Percentiles rank a stretch among this genome's conserved stretches.
Evolutionary conservation across 64 coral and sea anemone species (phyloP).

Genomic region (Trachythela sp.): DNA sequence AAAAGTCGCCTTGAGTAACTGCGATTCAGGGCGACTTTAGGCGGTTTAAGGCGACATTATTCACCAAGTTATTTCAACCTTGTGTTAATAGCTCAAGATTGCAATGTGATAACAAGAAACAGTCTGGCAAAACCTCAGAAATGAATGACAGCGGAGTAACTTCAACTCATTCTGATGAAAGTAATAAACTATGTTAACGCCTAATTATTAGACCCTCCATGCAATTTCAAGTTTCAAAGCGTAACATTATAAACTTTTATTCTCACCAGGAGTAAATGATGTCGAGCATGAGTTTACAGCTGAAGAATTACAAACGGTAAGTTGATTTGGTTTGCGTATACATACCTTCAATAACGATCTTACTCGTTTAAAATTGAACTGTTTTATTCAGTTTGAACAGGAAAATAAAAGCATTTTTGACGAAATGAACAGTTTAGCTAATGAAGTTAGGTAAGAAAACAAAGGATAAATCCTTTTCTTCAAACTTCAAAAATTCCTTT

Average conservation of each 20-base stretch:
- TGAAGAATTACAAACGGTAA: constrained; percentile 89
- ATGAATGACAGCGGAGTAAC: not conserved
- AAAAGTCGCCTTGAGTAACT: not conserved
- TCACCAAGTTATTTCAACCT: no score
- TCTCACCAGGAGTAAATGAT: not conserved
- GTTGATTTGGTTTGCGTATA: not conserved
- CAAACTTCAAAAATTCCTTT: no score
- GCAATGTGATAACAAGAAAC: constrained; percentile 77
- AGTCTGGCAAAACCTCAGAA: not conserved
- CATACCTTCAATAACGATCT: not conserved
- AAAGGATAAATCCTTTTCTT: not conserved
- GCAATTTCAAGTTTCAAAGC: no score
- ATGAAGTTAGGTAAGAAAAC: constrained; percentile 88
- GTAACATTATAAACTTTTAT: not conserved
- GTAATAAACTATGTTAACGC: not conserved
- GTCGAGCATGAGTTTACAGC: constrained; percentile 61
- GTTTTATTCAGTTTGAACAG: constrained; percentile 72
- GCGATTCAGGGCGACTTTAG: no score
- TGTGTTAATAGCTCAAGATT: constrained; percentile 79
- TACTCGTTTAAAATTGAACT: not conserved
- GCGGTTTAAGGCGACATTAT: no score
- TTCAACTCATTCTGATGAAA: not conserved
- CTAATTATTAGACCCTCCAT: no score
- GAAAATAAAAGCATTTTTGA: constrained; percentile 91
- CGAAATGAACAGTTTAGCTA: constrained; percentile 92